Conservation (phyloP, 2,888 invertebrate genomes). For the Cataglyphis altisquamis region DNA sequence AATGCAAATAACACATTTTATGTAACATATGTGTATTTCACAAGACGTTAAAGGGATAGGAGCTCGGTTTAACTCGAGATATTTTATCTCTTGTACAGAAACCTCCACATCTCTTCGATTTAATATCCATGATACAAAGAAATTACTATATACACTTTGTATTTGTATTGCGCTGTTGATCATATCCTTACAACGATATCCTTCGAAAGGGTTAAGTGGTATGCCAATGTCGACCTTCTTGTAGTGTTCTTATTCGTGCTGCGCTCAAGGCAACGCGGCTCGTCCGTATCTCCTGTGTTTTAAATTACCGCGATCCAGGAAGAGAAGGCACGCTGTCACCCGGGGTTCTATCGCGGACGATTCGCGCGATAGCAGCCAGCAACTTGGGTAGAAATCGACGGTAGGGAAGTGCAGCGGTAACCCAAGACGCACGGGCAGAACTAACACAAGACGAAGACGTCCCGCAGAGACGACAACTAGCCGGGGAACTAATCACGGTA, state of each 20-base stretch:
- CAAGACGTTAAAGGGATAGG: neutral
- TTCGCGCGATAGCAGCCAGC: conserved; percentile 44
- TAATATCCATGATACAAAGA: conserved; percentile 5
- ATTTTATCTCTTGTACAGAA: neutral
- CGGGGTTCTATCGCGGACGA: conserved; percentile 23
- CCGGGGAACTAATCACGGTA: conserved; percentile 77
- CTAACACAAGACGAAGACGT: conserved; percentile 69
- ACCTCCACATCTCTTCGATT: neutral
- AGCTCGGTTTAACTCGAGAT: conserved; percentile 15
- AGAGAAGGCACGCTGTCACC: conserved; percentile 46
- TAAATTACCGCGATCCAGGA: conserved; percentile 56
- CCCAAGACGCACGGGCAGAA: conserved; percentile 50
- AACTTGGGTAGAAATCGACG: conserved; percentile 42
- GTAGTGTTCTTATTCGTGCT: conserved; percentile 32
- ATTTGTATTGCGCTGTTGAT: conserved; percentile 9
- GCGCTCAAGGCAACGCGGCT: conserved; percentile 29
- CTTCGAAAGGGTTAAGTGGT: conserved; percentile 45
- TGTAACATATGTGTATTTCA: neutral
- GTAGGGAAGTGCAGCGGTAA: conserved; percentile 38
- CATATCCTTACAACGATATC: conserved; percentile 23
- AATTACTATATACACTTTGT: conserved; percentile 11
- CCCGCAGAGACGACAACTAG: conserved; percentile 80
- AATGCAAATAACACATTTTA: neutral
- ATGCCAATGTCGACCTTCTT: conserved; percentile 36
- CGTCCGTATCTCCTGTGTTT: conserved; percentile 31